These are phyloP conservation scores for Conopomorpha cramerella DNA, from an alignment of 1,140 invertebrate genomes.

Conservation along the genomic window DNA sequence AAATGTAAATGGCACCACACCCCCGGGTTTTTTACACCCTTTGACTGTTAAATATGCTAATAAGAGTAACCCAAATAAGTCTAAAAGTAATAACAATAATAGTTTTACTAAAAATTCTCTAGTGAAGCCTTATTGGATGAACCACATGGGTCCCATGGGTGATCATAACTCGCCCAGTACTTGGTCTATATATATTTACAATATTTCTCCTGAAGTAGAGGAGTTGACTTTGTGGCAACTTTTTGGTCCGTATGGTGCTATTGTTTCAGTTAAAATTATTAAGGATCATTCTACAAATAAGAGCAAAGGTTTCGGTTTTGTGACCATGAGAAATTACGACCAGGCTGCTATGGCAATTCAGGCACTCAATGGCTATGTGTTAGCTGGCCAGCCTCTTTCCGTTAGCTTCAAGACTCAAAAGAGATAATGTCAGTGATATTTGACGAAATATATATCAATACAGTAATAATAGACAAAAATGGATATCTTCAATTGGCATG, in stretches of 20 bases:
- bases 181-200: slow-evolving; percentile 99
- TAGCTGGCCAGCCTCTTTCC: slow-evolving; percentile 95
- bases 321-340: slow-evolving; percentile 99
- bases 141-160: slow-evolving; percentile 60
- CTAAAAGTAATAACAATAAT: slow-evolving; percentile 54
- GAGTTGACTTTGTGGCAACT: slow-evolving; percentile 98
- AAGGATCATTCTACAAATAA: slow-evolving; percentile 97
- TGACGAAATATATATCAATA: slow-evolving; percentile 46
- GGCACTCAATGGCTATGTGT: slow-evolving; percentile 94
- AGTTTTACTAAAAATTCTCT: slow-evolving; percentile 45
- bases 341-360: slow-evolving; percentile 97
- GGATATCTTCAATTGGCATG: slow-evolving; percentile 41
- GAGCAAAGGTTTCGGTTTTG: slow-evolving; percentile 99
- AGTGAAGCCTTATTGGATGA: slow-evolving; percentile 53
- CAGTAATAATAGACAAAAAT: slow-evolving; percentile 51
- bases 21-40: slow-evolving; percentile 55
- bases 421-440: slow-evolving; percentile 53
- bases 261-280: slow-evolving; percentile 97
- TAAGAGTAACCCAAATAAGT: slow-evolving; percentile 56
- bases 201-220: slow-evolving; percentile 96
- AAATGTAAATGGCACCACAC: slow-evolving; percentile 50
- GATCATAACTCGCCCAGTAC: slow-evolving; percentile 68
- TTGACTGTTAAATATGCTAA: slow-evolving; percentile 62
- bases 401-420: slow-evolving; percentile 98
- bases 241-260: slow-evolving; percentile 98